phyloP scores from a whole-genome alignment of 2,888 invertebrate species.

The Bellardia pandia region DNA sequence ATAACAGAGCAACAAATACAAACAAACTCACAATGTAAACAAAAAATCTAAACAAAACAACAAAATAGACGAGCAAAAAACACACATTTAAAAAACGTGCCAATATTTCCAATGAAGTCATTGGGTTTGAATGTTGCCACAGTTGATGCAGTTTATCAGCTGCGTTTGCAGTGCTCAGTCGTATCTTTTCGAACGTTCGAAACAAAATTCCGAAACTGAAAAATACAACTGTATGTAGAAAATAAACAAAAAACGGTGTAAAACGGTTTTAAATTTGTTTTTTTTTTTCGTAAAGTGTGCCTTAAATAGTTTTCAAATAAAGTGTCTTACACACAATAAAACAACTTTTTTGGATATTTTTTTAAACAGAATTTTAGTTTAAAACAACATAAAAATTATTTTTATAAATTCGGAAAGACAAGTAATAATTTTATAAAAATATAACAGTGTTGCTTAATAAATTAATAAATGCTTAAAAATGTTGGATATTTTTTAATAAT shows the following conservation, averaged over 20 bases:
- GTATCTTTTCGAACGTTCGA: slow-evolving; percentile 71
- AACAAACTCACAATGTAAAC: slow-evolving; percentile 25
- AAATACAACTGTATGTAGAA: not conserved
- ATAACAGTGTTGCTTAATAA: not conserved
- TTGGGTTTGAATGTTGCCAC: slow-evolving; percentile 70
- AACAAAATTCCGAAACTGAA: not conserved
- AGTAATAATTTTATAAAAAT: not conserved
- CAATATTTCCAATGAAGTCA: slow-evolving; percentile 69
- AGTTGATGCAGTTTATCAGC: slow-evolving; percentile 72
- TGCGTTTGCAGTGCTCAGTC: slow-evolving; percentile 75
- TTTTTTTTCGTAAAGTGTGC: slow-evolving; percentile 45
- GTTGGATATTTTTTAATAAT: not conserved
- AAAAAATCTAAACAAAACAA: slow-evolving; percentile 65
- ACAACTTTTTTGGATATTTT: not conserved
- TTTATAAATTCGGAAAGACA: not conserved
- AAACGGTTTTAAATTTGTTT: slow-evolving; percentile 16
- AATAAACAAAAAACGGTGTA: not conserved
- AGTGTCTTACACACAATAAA: slow-evolving; percentile 32
- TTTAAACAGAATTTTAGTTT: not conserved
- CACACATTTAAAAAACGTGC: slow-evolving; percentile 54
- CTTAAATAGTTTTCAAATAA: slow-evolving; percentile 45
- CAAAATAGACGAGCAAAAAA: slow-evolving; percentile 41
- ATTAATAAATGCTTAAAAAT: not conserved
- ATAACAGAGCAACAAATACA: slow-evolving; percentile 35
- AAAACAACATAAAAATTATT: not conserved